phyloP scores from a whole-genome alignment of 2,888 invertebrate species.

The Elysia crispata region DNA sequence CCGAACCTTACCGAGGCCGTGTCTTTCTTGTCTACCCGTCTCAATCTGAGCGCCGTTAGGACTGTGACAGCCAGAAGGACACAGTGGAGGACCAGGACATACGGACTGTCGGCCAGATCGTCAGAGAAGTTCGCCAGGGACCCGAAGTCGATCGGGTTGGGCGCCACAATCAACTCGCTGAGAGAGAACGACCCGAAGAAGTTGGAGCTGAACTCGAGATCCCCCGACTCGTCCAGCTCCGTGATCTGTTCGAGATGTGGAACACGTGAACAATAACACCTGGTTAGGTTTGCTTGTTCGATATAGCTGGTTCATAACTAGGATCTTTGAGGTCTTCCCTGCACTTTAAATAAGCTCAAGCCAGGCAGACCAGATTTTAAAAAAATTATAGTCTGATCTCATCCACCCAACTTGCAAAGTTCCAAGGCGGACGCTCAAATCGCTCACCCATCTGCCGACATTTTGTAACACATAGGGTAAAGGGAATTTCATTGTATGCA shows the following conservation, averaged over 20 bases:
- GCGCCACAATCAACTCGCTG: conserved; percentile 57
- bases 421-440: too few species aligned
- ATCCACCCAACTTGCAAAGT: too few species aligned
- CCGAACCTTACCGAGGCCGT: conserved; percentile 47
- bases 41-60: conserved; percentile 46
- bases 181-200: conserved; percentile 65
- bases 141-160: conserved; percentile 62
- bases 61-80: conserved; percentile 50
- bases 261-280: too few species aligned
- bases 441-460: too few species aligned
- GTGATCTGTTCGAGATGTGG: conserved; percentile 40
- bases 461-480: too few species aligned
- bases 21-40: conserved; percentile 54
- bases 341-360: too few species aligned
- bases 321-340: too few species aligned
- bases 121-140: conserved; percentile 57
- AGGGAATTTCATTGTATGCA: too few species aligned
- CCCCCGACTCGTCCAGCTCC: conserved; percentile 22
- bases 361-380: too few species aligned
- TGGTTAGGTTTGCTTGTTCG: too few species aligned
- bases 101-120: conserved; percentile 57
- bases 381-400: too few species aligned
- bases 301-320: too few species aligned
- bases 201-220: conserved; percentile 59
- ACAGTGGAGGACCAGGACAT: conserved; percentile 56